Evolutionary conservation across 2,888 invertebrate species (phyloP).

Genomic region (Synanthedon tipuliformis): DNA sequence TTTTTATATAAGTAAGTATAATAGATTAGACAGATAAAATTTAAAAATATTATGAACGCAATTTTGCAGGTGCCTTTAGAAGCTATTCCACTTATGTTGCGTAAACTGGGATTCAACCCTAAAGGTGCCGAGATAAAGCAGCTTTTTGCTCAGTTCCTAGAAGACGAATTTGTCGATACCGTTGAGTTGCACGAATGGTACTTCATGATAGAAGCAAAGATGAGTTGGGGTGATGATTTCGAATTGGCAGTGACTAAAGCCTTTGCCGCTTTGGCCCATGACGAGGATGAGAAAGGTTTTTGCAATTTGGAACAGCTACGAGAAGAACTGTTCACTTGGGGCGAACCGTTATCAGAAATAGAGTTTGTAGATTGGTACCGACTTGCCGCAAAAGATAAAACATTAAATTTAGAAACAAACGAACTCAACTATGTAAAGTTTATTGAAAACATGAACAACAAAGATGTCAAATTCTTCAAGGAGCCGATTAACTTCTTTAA

Average conservation of each 20-base stretch:
- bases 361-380: constrained; percentile 49
- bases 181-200: constrained; percentile 52
- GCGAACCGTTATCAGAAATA: constrained; percentile 43
- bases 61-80: constrained; percentile 26
- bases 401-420: constrained; percentile 34
- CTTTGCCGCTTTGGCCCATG: constrained; percentile 44
- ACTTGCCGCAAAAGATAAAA: constrained; percentile 44
- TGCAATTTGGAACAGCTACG: constrained; percentile 36
- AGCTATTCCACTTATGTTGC: constrained; percentile 42
- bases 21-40: no score
- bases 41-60: no score
- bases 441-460: constrained; percentile 54
- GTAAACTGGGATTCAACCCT: constrained; percentile 56
- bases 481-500: constrained; percentile 61
- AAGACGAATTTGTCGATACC: constrained; percentile 53
- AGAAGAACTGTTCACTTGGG: constrained; percentile 48
- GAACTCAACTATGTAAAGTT: constrained; percentile 42
- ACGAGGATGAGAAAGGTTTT: constrained; percentile 46
- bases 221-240: constrained; percentile 51
- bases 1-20: no score
- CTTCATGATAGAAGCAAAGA: constrained; percentile 59
- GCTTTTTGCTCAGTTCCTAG: constrained; percentile 38
- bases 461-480: constrained; percentile 37
- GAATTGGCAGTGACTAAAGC: constrained; percentile 43
- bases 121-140: constrained; percentile 40